Conservation (phyloP, 2,888 invertebrate species). For the Eupeodes latifasciatus region DNA sequence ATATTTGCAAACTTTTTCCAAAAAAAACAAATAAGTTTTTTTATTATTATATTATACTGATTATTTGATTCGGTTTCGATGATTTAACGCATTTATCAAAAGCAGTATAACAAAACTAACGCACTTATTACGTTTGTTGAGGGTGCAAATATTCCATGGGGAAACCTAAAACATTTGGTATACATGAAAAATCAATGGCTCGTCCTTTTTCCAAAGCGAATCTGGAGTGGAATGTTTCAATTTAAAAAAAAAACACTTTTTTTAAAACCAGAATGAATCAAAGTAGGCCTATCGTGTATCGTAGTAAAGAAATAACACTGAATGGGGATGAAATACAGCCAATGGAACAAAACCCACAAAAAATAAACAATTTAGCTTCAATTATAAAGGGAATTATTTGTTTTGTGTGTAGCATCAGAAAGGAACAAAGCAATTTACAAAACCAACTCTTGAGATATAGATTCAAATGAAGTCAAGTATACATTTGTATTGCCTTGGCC, state of each 20-base stretch:
- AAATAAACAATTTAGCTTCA: conserved; percentile 61
- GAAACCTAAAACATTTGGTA: neutral
- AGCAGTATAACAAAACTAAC: neutral
- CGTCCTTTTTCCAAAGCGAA: conserved; percentile 4
- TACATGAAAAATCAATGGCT: neutral
- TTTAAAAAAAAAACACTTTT: conserved; percentile 2
- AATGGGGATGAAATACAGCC: conserved; percentile 15
- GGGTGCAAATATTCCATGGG: conserved; percentile 19
- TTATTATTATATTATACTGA: neutral
- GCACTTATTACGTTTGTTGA: neutral
- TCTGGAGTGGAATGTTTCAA: conserved; percentile 44
- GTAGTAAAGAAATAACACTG: neutral
- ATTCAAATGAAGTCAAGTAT: conserved; percentile 62
- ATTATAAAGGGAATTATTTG: conserved; percentile 49
- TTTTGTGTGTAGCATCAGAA: neutral
- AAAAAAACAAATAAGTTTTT: neutral
- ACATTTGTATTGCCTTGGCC: conserved; percentile 46
- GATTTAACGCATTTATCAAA: neutral
- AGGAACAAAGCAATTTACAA: conserved; percentile 23
- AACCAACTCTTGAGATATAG: conserved; percentile 29
- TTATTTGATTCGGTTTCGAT: neutral
- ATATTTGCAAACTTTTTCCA: no score
- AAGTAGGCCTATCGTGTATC: no score
- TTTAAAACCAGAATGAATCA: neutral
- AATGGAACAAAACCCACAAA: neutral